Conservation (phyloP, 2,888 invertebrate genomes). For the Nomada fucata region DNA sequence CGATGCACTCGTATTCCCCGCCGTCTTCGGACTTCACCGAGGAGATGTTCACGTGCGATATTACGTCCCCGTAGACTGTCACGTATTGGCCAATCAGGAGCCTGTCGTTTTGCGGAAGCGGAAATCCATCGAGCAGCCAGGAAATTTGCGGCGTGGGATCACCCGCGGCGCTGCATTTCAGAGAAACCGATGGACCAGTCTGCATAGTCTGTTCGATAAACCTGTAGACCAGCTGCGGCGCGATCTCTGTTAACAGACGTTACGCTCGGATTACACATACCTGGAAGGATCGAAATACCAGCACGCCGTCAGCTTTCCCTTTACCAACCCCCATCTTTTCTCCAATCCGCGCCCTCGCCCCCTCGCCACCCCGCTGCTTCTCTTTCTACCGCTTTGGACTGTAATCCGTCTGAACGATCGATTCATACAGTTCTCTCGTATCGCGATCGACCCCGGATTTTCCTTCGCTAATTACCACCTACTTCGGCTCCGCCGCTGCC, state of each 20-base stretch:
- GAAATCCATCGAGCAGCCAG: slow-evolving; percentile 85
- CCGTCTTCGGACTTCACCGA: slow-evolving; percentile 85
- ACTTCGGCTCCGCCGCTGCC: neutral
- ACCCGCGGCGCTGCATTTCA: slow-evolving; percentile 84
- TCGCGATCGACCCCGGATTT: slow-evolving; percentile 20
- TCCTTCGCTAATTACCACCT: slow-evolving; percentile 35
- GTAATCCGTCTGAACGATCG: neutral
- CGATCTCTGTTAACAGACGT: slow-evolving; percentile 84
- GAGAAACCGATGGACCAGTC: slow-evolving; percentile 84
- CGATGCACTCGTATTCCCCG: slow-evolving; percentile 86
- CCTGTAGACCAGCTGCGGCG: slow-evolving; percentile 84
- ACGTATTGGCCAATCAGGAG: slow-evolving; percentile 85
- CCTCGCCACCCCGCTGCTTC: neutral
- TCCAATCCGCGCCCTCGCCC: neutral
- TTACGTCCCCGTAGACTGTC: slow-evolving; percentile 85
- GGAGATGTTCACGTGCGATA: slow-evolving; percentile 85
- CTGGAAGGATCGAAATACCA: slow-evolving; percentile 27
- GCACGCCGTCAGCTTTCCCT: neutral
- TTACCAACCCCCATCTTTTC: neutral
- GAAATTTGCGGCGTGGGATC: slow-evolving; percentile 85
- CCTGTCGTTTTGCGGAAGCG: slow-evolving; percentile 85
- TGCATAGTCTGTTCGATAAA: slow-evolving; percentile 85
- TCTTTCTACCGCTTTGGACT: neutral
- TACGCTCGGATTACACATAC: slow-evolving; percentile 59
- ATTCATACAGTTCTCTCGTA: neutral